phyloP scores from a whole-genome alignment of 2,888 invertebrate genomes.

The Magallana nippona region DNA sequence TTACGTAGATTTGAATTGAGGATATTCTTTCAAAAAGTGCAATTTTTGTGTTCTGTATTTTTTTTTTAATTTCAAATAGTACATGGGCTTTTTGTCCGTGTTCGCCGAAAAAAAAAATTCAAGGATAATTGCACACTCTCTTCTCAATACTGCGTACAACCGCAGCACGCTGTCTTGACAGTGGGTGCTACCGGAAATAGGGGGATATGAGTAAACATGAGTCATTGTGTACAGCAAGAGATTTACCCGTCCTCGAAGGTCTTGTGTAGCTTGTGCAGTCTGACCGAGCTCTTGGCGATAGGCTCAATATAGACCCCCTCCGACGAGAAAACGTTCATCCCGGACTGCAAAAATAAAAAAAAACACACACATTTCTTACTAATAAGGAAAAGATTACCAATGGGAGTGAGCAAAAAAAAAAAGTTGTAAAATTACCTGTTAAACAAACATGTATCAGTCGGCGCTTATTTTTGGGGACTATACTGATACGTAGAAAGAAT shows the following conservation, averaged over 20 bases:
- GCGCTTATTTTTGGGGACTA: no score
- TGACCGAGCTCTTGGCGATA: slow-evolving; percentile 53
- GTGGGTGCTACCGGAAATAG: background rate
- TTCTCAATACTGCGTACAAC: slow-evolving; percentile 2
- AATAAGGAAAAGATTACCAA: no score
- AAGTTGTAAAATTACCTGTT: no score
- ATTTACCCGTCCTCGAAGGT: slow-evolving; percentile 57
- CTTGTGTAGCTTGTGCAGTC: slow-evolving; percentile 52
- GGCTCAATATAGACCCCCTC: slow-evolving; percentile 61
- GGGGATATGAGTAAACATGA: slow-evolving; percentile 16
- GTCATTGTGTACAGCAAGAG: background rate
- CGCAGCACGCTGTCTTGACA: background rate
- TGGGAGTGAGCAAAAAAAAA: no score
- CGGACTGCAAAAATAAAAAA: slow-evolving; percentile 51
- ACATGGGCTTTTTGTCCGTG: no score
- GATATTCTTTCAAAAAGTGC: slow-evolving; percentile 2
- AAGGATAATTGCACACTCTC: slow-evolving; percentile 8
- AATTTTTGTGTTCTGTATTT: background rate
- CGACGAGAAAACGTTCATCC: slow-evolving; percentile 55
- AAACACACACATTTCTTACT: background rate
- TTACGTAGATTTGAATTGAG: background rate
- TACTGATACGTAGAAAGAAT: no score
- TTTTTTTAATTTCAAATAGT: no score
- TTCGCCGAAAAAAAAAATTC: background rate
- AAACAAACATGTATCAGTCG: no score